Evolutionary conservation across 2,797 vertebrate genomes (phyloP), one percentile per base, ranked within the genome.

Genomic region (Neosilurus hyrtlii): DNA sequence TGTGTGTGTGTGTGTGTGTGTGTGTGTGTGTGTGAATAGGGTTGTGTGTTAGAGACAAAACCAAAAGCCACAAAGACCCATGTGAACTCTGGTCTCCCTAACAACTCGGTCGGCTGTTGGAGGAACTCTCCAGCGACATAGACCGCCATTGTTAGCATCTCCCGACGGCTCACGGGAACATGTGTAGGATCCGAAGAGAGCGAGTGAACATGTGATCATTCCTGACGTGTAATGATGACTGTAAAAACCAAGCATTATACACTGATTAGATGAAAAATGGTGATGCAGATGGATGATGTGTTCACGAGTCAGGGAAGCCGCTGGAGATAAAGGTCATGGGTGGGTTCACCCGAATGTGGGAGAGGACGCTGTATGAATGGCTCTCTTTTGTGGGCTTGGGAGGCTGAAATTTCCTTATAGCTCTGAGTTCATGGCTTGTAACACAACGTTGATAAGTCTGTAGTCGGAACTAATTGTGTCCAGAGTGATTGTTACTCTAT

Each of bases 21-120:
- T 72, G 49, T 26, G 68, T 71, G 70, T 30, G 70, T 75, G 88
- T 83, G 84, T 91, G 88, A 89, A 90, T 89, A 85, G 87, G 84
- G 81, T 84, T 88, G 86, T 90, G 91, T 93, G 90, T 91, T 84
- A 62, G 77, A 78, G 71, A 81, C 83, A 82, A 81, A 88, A 88
- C 10, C 18, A 75, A 81, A 82, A 83, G 68, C 61, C 85, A 88
- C 87, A 86, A 85, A 85, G 76, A 82, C 54, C 18, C 78, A 66
- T 85, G 85, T 89, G 88, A 88, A 86, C 85, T 86, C 81, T 59
- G 37, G 84, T 89, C 85, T 88, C 87, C 89, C 81, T 85, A 87
- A 89, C 88, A 90, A 90, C 89, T 78, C 62, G 26, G 76, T 65
- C 73, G 26, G 24, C 81, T 75, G 81, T 85, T 63, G 65, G 66